phyloP scores from a whole-genome alignment of 2,797 vertebrate species.

The Prionace glauca region DNA sequence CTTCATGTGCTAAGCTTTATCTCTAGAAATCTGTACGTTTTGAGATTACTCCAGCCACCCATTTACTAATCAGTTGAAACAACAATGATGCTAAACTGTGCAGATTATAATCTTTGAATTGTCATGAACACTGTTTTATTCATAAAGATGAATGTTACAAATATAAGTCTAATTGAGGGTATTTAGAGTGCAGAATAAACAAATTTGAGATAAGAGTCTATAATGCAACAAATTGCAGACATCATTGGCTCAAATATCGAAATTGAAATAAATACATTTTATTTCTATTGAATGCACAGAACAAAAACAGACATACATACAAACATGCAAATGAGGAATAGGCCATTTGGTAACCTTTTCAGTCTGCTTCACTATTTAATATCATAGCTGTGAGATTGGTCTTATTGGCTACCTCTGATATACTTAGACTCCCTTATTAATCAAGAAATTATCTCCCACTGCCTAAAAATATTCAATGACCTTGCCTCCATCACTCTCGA shows the following conservation, averaged over 20 bases:
- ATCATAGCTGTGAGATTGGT: no score
- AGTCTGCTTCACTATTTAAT: no score
- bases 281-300: not conserved
- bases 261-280: not conserved
- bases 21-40: not conserved
- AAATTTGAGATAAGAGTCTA: not conserved
- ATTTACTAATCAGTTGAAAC: not conserved
- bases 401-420: no score
- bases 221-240: not conserved
- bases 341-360: no score
- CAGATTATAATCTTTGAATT: not conserved
- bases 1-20: not conserved
- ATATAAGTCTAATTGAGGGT: not conserved
- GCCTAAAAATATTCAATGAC: no score
- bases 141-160: not conserved
- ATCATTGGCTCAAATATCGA: not conserved
- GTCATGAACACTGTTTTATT: not conserved
- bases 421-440: no score
- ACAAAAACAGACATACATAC: not conserved
- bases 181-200: not conserved
- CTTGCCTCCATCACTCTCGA: no score
- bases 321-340: no score
- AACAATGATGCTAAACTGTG: not conserved
- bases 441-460: no score
- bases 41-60: not conserved